A percentile compares a stretch with the other conserved stretches of the same genome.
Conservation (phyloP, 1,140 invertebrate genomes). For the Drosophila suzukii region DNA sequence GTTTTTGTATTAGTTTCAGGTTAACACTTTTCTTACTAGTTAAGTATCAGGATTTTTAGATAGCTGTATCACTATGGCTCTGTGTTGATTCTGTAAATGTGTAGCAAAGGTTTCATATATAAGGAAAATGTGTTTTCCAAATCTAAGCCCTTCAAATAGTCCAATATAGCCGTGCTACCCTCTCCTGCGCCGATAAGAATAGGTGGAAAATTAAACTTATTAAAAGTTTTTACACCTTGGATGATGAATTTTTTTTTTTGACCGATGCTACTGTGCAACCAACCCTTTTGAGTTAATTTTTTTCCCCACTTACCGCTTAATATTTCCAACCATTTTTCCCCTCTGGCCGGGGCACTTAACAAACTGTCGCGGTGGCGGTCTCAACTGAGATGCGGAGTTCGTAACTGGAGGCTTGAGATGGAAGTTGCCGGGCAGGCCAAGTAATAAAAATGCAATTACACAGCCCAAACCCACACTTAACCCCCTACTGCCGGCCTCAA, state of each 20-base stretch:
- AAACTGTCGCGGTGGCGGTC: conserved; percentile 68
- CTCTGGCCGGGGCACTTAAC: conserved; percentile 50
- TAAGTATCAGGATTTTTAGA: too few species aligned
- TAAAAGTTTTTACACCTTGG: conserved; percentile 84
- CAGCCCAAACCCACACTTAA: conserved; percentile 22
- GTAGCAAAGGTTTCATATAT: too few species aligned
- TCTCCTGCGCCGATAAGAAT: conserved; percentile 37
- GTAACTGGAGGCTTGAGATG: conserved; percentile 18
- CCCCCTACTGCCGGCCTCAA: conserved; percentile 25
- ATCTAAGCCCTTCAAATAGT: not conserved
- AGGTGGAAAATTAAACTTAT: conserved; percentile 83
- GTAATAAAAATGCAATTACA: conserved; percentile 84
- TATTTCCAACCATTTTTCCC: conserved; percentile 6
- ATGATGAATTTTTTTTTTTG: conserved; percentile 69
- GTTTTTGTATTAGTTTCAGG: too few species aligned
- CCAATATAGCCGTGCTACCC: not conserved
- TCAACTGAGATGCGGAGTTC: conserved; percentile 14
- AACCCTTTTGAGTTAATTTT: conserved; percentile 57
- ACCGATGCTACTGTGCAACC: conserved; percentile 21
- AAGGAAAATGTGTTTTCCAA: not conserved
- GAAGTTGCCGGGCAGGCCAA: conserved; percentile 42
- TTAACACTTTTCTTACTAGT: too few species aligned
- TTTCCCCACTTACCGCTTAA: not conserved
- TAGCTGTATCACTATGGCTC: too few species aligned
- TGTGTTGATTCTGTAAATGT: too few species aligned